phyloP scores from a whole-genome alignment of 2,113 vertebrate genomes.

The Eublepharis macularius region DNA sequence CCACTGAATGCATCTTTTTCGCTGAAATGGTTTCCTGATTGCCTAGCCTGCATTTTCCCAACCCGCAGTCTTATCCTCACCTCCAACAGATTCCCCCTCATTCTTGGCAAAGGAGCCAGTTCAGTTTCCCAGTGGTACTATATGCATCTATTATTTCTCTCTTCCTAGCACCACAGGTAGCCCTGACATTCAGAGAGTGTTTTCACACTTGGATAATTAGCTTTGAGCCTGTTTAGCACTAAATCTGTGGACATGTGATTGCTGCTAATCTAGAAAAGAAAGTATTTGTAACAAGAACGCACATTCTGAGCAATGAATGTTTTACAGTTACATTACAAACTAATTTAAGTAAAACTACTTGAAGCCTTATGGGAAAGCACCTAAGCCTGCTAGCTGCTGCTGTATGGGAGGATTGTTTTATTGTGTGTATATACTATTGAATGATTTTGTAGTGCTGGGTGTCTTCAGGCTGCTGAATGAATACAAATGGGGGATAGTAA shows the following conservation, averaged over 20 bases:
- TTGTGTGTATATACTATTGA: too few species aligned
- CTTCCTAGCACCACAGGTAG: background rate
- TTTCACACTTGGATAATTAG: background rate
- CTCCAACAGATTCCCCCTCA: background rate
- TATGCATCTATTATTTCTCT: background rate
- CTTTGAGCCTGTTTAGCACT: background rate
- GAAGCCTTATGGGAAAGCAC: background rate
- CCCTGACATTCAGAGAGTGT: background rate
- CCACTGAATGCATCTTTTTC: background rate
- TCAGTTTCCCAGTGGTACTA: background rate
- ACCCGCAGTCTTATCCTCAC: background rate
- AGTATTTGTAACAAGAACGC: background rate
- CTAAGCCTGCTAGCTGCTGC: background rate
- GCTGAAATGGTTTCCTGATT: conserved; percentile 23
- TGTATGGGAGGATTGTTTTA: background rate
- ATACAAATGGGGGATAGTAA: too few species aligned
- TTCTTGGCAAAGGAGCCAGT: background rate
- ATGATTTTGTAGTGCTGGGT: too few species aligned
- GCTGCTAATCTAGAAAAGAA: background rate
- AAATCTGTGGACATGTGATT: background rate
- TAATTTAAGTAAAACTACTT: background rate
- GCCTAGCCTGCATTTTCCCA: background rate
- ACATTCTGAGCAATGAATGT: background rate
- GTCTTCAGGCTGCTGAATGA: too few species aligned
- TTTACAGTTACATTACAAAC: background rate